Percentiles rank a stretch among this genome's conserved stretches.
Conservation (phyloP, 2,888 invertebrate species). For the Pseudanteris insignis region DNA sequence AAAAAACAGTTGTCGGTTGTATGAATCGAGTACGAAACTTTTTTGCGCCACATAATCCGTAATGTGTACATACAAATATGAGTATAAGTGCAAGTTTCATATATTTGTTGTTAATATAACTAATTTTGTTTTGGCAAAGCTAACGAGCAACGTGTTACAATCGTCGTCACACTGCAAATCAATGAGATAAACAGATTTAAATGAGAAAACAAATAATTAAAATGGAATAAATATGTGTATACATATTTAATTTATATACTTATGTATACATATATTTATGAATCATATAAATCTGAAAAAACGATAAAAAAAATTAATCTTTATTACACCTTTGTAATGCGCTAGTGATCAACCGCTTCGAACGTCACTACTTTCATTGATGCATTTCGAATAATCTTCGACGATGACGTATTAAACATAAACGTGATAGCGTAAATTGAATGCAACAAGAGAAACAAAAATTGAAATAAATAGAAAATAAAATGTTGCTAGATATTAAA, state of each 20-base stretch:
- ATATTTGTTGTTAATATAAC: no score
- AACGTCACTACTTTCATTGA: slow-evolving; percentile 51
- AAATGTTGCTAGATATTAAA: slow-evolving; percentile 54
- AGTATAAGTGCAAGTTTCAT: no score
- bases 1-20: no score
- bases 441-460: slow-evolving; percentile 34
- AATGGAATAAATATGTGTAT: no score
- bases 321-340: slow-evolving; percentile 52
- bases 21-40: no score
- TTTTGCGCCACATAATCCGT: no score
- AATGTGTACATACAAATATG: no score
- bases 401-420: slow-evolving; percentile 43
- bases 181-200: slow-evolving; percentile 20
- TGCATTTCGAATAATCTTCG: slow-evolving; percentile 52
- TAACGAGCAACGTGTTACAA: slow-evolving; percentile 17
- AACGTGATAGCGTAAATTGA: slow-evolving; percentile 23
- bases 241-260: no score
- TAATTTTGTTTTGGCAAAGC: no score
- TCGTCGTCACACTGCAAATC: slow-evolving; percentile 26
- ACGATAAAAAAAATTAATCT: slow-evolving; percentile 37
- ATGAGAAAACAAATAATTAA: no score
- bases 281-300: no score
- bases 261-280: no score
- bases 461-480: slow-evolving; percentile 26
- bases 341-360: slow-evolving; percentile 51